phyloP scores from a whole-genome alignment of 2,797 vertebrate genomes.

The Sebastes kiyomatsui region DNA sequence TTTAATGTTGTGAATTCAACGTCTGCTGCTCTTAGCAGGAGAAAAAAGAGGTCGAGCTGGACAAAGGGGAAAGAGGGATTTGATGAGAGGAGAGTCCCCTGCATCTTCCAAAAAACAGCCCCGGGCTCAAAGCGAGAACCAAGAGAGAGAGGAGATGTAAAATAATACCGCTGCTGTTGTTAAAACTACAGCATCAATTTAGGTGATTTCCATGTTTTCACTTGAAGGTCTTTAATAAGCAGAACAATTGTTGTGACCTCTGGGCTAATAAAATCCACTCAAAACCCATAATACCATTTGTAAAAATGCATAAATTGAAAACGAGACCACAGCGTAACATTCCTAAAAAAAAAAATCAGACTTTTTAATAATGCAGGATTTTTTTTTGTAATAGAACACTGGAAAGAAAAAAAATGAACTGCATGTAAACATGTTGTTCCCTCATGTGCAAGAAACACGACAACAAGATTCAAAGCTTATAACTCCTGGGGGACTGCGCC shows the following conservation, averaged over 20 bases:
- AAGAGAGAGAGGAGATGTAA: not conserved
- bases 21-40: slow-evolving; percentile 37
- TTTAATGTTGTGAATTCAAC: slow-evolving; percentile 33
- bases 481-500: not conserved
- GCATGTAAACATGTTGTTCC: not conserved
- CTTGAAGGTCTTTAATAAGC: slow-evolving; percentile 21
- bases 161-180: slow-evolving; percentile 9
- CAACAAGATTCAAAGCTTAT: not conserved
- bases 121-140: slow-evolving; percentile 4
- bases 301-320: slow-evolving; percentile 23
- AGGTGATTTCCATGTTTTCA: slow-evolving; percentile 34
- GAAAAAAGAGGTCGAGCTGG: slow-evolving; percentile 17
- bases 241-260: slow-evolving; percentile 21
- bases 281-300: slow-evolving; percentile 17
- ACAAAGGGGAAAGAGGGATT: slow-evolving; percentile 2
- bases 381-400: not conserved
- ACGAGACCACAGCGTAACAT: not conserved
- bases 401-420: not conserved
- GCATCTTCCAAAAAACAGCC: slow-evolving; percentile 43
- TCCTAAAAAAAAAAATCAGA: not conserved
- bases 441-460: not conserved
- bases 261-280: slow-evolving; percentile 12
- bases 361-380: slow-evolving; percentile 9
- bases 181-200: slow-evolving; percentile 16
- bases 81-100: slow-evolving; percentile 22